Conservation (phyloP, 2,888 invertebrate species). For the Hypselothyrea guttata region DNA sequence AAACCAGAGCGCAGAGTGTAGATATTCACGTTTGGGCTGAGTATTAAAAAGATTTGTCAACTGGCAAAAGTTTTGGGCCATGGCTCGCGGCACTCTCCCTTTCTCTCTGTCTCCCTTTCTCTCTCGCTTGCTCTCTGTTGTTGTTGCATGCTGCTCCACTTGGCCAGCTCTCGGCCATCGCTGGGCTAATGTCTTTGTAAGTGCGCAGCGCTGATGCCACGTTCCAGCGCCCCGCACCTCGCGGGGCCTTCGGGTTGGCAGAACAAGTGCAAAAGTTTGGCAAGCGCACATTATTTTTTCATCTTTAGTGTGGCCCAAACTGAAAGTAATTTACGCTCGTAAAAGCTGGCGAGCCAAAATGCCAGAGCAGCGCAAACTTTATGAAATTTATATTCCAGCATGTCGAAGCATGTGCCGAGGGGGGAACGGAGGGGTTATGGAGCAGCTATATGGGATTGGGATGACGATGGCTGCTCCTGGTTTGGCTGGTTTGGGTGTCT, state of each 20-base stretch:
- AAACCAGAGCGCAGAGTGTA: conserved; percentile 1
- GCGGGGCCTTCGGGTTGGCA: conserved; percentile 1
- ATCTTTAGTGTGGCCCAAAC: conserved; percentile 79
- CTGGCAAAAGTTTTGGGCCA: conserved; percentile 61
- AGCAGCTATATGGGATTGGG: not conserved
- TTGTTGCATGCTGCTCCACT: conserved; percentile 17
- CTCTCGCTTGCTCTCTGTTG: not conserved
- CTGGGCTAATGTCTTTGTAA: conserved; percentile 75
- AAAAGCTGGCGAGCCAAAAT: conserved; percentile 68
- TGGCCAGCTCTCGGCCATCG: conserved; percentile 47
- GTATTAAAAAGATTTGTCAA: conserved; percentile 74
- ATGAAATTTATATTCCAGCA: conserved; percentile 76
- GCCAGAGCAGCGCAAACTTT: conserved; percentile 67
- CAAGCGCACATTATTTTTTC: conserved; percentile 78
- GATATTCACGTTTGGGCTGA: conserved; percentile 21
- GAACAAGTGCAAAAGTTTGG: conserved; percentile 77
- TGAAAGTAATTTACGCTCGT: conserved; percentile 80
- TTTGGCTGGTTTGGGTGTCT: conserved; percentile 50
- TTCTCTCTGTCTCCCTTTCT: conserved; percentile 22
- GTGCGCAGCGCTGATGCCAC: conserved; percentile 44
- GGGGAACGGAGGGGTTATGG: not conserved
- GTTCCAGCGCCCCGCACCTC: not conserved
- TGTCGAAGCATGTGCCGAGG: conserved; percentile 33
- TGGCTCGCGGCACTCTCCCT: conserved; percentile 27
- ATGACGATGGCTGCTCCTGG: not conserved